Evolutionary conservation across 2,888 invertebrate species (phyloP).

Genomic region (Nymphalis polychloros): DNA sequence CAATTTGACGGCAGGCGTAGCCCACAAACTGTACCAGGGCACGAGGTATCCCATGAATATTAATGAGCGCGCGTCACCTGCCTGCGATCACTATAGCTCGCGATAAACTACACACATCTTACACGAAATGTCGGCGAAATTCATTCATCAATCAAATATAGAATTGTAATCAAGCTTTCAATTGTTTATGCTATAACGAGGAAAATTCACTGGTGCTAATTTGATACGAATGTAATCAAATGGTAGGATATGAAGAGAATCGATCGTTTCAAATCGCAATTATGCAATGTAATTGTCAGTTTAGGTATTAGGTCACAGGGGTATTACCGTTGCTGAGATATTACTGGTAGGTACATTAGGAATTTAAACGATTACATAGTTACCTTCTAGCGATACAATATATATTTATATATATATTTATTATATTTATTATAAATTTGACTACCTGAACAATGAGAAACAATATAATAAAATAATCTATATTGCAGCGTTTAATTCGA

Average conservation of each 20-base stretch:
- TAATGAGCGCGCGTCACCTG: constrained; percentile 67
- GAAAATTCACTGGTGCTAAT: constrained; percentile 19
- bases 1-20: constrained; percentile 54
- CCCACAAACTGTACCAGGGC: constrained; percentile 54
- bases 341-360: neutral
- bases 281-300: constrained; percentile 21
- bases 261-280: constrained; percentile 16
- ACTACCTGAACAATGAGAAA: too few species aligned
- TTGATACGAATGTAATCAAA: constrained; percentile 23
- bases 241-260: constrained; percentile 18
- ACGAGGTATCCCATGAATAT: constrained; percentile 72
- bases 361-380: too few species aligned
- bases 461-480: too few species aligned
- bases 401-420: too few species aligned
- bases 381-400: too few species aligned
- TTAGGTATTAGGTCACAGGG: constrained; percentile 13
- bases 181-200: neutral
- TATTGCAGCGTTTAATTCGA: constrained; percentile 1
- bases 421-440: too few species aligned
- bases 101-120: constrained; percentile 29
- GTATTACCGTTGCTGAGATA: neutral
- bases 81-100: constrained; percentile 51
- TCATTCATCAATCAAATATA: constrained; percentile 16
- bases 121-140: constrained; percentile 2
- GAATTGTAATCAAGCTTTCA: constrained; percentile 3